Conservation (phyloP, 1,140 invertebrate species). For the Anadara kagoshimensis region DNA sequence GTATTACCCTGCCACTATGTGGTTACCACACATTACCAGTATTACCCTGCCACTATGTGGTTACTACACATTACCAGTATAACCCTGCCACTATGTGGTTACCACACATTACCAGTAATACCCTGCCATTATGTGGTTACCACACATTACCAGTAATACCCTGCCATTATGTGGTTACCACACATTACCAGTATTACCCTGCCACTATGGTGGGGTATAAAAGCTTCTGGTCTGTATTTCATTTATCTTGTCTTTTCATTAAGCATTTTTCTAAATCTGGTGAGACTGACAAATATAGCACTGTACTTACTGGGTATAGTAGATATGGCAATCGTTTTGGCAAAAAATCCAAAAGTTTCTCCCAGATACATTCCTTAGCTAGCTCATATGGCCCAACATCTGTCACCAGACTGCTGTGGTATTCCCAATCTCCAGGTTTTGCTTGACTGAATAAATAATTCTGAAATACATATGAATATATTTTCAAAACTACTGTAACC, state of each 20-base stretch:
- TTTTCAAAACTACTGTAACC: no score
- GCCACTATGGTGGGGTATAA: no score
- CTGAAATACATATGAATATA: conserved; percentile 70
- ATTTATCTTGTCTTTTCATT: not conserved
- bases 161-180: no score
- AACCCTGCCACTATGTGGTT: no score
- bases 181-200: no score
- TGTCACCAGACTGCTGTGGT: conserved; percentile 80
- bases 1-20: no score
- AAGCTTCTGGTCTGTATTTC: not conserved
- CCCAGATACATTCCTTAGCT: conserved; percentile 83
- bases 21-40: no score
- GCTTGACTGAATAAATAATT: conserved; percentile 82
- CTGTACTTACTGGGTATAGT: conserved; percentile 77
- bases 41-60: no score
- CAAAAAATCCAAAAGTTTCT: conserved; percentile 86
- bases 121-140: no score
- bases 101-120: no score
- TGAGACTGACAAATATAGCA: conserved; percentile 79
- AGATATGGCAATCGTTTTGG: conserved; percentile 89
- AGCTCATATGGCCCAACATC: conserved; percentile 82
- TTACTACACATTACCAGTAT: no score
- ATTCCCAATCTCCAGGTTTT: conserved; percentile 81
- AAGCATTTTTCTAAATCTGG: not conserved
- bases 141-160: no score